phyloP scores from a whole-genome alignment of 2,888 invertebrate genomes.

The Muschampia plurimacula region DNA sequence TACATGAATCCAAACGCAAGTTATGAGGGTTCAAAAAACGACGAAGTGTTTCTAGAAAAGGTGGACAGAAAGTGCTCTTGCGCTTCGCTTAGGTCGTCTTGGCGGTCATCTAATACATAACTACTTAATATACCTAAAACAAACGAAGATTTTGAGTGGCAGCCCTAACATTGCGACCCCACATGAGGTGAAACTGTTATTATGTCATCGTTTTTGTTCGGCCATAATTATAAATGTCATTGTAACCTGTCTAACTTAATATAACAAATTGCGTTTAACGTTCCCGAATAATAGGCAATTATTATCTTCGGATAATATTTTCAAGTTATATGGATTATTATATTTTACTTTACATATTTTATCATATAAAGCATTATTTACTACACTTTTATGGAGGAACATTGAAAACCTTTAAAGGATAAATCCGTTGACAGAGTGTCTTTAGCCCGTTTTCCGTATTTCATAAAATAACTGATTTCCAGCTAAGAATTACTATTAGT shows the following conservation, averaged over 20 bases:
- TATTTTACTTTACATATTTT: not conserved
- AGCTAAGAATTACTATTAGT: no score
- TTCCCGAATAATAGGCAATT: not conserved
- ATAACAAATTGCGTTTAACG: constrained; percentile 14
- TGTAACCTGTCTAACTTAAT: constrained; percentile 26
- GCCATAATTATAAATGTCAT: constrained; percentile 31
- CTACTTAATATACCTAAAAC: not conserved
- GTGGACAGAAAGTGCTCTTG: no score
- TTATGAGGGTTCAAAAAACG: no score
- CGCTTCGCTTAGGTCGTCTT: no score
- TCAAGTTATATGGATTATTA: not conserved
- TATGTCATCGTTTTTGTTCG: constrained; percentile 46
- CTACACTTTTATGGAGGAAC: no score
- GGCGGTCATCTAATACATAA: not conserved
- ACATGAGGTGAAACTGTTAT: constrained; percentile 39
- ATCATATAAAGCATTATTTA: no score
- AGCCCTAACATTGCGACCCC: constrained; percentile 21
- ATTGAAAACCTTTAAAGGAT: no score
- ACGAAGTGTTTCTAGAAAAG: no score
- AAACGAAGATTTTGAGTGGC: not conserved
- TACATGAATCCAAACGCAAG: no score
- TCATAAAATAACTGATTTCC: no score
- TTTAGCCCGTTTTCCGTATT: no score
- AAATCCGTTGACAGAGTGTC: no score
- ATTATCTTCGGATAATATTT: constrained; percentile 5